Conservation (phyloP, 2,888 invertebrate species). For the Calameuta idolon region DNA sequence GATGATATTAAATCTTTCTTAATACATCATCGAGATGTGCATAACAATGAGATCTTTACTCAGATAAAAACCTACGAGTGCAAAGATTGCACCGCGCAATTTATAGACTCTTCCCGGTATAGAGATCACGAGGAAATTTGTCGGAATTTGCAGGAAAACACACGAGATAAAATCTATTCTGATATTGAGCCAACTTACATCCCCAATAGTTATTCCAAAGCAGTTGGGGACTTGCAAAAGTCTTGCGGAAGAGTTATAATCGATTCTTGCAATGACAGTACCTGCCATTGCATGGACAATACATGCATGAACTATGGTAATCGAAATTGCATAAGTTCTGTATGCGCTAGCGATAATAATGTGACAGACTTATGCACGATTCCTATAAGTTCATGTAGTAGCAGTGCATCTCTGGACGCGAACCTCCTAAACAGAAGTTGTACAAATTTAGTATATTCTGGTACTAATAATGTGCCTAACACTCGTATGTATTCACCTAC, state of each 20-base stretch:
- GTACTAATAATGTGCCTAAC: not conserved
- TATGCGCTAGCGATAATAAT: not conserved
- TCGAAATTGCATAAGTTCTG: not conserved
- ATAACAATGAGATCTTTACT: conserved; percentile 19
- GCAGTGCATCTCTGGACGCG: not conserved
- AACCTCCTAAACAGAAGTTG: not conserved
- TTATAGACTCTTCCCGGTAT: conserved; percentile 12
- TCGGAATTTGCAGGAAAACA: not conserved
- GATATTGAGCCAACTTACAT: conserved; percentile 6
- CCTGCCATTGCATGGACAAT: not conserved
- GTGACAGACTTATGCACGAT: not conserved
- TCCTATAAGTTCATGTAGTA: not conserved
- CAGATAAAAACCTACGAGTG: conserved; percentile 22
- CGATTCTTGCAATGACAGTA: not conserved
- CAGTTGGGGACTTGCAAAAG: not conserved
- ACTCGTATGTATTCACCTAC: not conserved
- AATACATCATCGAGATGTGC: conserved; percentile 19
- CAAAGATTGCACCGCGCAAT: conserved; percentile 15
- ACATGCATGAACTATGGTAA: not conserved
- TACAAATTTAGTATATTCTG: conserved; percentile 9
- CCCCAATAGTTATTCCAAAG: not conserved
- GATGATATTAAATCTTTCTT: conserved; percentile 22
- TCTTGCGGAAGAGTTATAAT: not conserved
- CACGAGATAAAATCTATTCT: conserved; percentile 9
- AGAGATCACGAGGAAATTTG: conserved; percentile 16